Evolutionary conservation across 2,113 vertebrate species (phyloP).

Genomic region (Cairina moschata): DNA sequence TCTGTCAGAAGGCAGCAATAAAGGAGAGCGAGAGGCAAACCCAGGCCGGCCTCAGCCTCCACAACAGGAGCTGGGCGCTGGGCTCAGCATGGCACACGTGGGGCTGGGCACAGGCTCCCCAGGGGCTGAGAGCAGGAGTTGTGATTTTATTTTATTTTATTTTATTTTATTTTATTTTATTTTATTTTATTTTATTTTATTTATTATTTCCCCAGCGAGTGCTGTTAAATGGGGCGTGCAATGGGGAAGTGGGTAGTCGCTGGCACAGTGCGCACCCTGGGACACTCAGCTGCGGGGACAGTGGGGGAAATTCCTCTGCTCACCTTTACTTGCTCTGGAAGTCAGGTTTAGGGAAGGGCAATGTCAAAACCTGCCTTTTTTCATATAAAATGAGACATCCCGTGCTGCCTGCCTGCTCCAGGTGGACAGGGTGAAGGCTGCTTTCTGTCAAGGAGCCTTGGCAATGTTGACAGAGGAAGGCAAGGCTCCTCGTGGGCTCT

Average conservation of each 20-base stretch:
- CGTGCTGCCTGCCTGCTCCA: too few relatives aligned
- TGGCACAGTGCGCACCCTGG: background rate
- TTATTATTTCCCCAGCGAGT: background rate
- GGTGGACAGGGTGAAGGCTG: too few relatives aligned
- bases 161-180: too few relatives aligned
- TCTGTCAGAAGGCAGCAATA: background rate
- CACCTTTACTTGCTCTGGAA: too few relatives aligned
- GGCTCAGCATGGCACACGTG: too few relatives aligned
- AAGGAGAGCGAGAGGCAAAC: conserved; percentile 19
- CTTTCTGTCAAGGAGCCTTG: too few relatives aligned
- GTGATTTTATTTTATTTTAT: too few relatives aligned
- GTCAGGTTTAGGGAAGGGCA: too few relatives aligned
- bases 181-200: background rate
- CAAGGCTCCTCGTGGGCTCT: too few relatives aligned
- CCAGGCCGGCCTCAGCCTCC: background rate
- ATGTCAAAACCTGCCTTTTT: too few relatives aligned
- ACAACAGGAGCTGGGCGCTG: background rate
- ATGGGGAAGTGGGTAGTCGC: background rate
- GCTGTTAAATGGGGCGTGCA: background rate
- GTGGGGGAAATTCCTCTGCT: background rate
- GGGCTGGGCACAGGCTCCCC: background rate
- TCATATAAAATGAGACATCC: too few relatives aligned
- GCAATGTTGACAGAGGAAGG: too few relatives aligned
- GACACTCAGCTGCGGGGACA: rapidly evolving
- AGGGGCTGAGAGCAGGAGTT: background rate